These are phyloP conservation scores for Oryzaephilus surinamensis DNA, from an alignment of 1,140 invertebrate species.

Conservation along the genomic window DNA sequence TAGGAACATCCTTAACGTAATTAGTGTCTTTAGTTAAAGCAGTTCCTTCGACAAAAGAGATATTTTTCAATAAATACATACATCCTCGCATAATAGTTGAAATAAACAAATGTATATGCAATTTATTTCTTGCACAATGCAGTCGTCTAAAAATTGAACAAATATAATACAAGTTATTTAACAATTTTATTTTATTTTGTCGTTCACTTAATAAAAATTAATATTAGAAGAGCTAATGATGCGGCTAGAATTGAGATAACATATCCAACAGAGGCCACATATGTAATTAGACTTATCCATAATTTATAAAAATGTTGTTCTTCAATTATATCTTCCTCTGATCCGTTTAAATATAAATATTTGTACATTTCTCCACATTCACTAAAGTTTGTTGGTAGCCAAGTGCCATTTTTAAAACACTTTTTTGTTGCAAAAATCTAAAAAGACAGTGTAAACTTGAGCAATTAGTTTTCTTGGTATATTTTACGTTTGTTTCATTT, in stretches of 20 bases:
- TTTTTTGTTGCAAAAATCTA: slow-evolving; percentile 44
- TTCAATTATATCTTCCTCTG: too few species aligned
- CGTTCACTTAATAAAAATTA: slow-evolving; percentile 4
- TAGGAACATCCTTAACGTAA: slow-evolving; percentile 13
- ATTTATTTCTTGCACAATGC: slow-evolving; percentile 53
- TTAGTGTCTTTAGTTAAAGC: slow-evolving; percentile 35
- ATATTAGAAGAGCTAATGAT: neutral
- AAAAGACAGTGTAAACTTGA: slow-evolving; percentile 13
- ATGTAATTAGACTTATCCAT: slow-evolving; percentile 10
- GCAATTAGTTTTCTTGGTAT: slow-evolving; percentile 8
- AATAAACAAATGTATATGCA: slow-evolving; percentile 57
- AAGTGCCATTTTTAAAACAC: slow-evolving; percentile 45
- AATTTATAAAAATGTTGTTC: slow-evolving; percentile 7
- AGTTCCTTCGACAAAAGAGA: slow-evolving; percentile 45
- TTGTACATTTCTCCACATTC: slow-evolving; percentile 34
- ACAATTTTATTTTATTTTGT: neutral
- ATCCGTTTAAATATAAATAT: slow-evolving; percentile 20
- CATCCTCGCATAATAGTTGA: slow-evolving; percentile 55
- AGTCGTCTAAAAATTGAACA: slow-evolving; percentile 42
- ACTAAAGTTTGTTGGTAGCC: slow-evolving; percentile 54
- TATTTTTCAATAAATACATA: slow-evolving; percentile 49
- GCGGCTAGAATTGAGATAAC: neutral
- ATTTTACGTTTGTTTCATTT: slow-evolving; percentile 37
- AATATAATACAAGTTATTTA: slow-evolving; percentile 6
- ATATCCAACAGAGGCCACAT: neutral